Percentiles rank a stretch among this genome's conserved stretches.
phyloP scores from a whole-genome alignment of 1,140 invertebrate genomes.

The Heliconius himera region DNA sequence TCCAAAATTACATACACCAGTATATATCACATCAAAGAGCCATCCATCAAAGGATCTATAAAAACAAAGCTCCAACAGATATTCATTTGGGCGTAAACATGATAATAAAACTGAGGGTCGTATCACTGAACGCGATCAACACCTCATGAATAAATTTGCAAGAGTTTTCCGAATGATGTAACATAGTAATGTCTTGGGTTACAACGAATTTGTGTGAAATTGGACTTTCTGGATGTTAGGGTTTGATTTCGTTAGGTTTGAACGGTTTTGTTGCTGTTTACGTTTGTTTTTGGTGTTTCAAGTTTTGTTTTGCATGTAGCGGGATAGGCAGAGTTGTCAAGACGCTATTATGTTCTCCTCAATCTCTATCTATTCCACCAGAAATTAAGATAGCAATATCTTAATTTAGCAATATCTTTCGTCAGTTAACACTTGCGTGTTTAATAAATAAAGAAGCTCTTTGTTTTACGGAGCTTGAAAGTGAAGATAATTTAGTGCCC shows the following conservation, averaged over 20 bases:
- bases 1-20: not conserved
- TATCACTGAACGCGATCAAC: conserved; percentile 56
- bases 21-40: conserved; percentile 24
- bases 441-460: too few relatives aligned
- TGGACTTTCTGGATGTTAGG: conserved; percentile 17
- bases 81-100: conserved; percentile 53
- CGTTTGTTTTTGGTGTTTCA: not conserved
- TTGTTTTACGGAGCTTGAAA: too few relatives aligned
- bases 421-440: too few relatives aligned
- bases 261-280: conserved; percentile 12
- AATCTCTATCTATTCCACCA: too few relatives aligned
- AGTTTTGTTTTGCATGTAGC: not conserved
- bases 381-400: too few relatives aligned
- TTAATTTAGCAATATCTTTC: too few relatives aligned
- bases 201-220: conserved; percentile 32
- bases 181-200: conserved; percentile 48
- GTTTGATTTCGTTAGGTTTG: not conserved
- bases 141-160: conserved; percentile 68
- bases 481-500: too few relatives aligned
- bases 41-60: conserved; percentile 33
- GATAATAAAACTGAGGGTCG: conserved; percentile 54
- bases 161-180: conserved; percentile 54
- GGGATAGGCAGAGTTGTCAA: too few relatives aligned
- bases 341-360: too few relatives aligned
- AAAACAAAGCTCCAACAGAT: conserved; percentile 43